These are phyloP conservation scores for Myocastor coypus DNA, from an alignment of 2,113 vertebrate species.

Conservation along the genomic window DNA sequence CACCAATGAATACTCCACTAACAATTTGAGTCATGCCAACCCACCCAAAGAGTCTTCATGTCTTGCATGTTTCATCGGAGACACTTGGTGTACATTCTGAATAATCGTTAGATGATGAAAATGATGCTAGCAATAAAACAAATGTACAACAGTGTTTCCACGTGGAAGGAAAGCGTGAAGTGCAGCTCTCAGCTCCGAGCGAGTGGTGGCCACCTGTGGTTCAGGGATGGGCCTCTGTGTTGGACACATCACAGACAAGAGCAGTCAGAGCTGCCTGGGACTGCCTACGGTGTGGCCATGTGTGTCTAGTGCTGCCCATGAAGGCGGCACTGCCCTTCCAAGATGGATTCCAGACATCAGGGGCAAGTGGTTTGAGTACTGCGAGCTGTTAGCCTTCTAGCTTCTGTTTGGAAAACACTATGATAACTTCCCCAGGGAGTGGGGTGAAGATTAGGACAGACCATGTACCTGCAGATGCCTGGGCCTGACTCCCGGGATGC, in stretches of 20 bases:
- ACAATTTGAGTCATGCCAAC: constrained; percentile 66
- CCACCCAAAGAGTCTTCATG: constrained; percentile 75
- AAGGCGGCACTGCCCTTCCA: background rate
- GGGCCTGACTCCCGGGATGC: too few relatives aligned
- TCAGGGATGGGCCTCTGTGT: background rate
- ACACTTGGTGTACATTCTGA: constrained; percentile 69
- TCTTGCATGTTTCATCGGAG: constrained; percentile 72
- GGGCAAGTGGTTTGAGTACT: background rate
- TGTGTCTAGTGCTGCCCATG: background rate
- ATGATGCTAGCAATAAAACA: constrained; percentile 77
- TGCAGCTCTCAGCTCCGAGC: constrained; percentile 68
- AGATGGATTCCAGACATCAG: background rate
- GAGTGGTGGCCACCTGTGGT: constrained; percentile 34
- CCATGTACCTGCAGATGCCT: background rate
- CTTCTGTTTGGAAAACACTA: background rate
- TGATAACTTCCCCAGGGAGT: background rate
- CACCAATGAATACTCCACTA: constrained; percentile 81
- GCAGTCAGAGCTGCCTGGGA: fast-evolving
- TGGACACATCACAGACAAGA: constrained; percentile 19
- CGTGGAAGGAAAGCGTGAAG: constrained; percentile 42
- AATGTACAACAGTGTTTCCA: constrained; percentile 58
- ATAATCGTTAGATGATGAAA: constrained; percentile 77
- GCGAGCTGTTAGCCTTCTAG: background rate
- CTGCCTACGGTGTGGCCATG: background rate
- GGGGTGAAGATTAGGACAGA: background rate